A percentile compares a stretch with the other conserved stretches of the same genome.
Conservation (phyloP, 53 echinoderm and acorn worm species). For the Zoroaster sp. region DNA sequence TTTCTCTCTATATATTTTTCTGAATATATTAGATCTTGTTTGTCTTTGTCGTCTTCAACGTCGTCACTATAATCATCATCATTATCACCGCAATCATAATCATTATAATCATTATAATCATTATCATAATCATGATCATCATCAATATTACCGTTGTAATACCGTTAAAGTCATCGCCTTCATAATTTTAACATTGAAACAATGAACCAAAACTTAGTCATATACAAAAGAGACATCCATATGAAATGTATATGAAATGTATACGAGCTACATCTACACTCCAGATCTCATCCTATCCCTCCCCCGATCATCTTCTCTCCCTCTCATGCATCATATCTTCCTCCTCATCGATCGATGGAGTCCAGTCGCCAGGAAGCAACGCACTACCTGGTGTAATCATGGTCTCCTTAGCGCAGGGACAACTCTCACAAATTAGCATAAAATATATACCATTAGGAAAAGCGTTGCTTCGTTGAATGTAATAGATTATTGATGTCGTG, state of each 20-base stretch:
- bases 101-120: not conserved
- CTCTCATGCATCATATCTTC: not conserved
- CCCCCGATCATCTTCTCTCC: not conserved
- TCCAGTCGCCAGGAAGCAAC: not conserved
- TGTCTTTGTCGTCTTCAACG: too few species aligned
- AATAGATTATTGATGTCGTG: too few species aligned
- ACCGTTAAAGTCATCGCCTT: not conserved
- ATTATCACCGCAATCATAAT: not conserved
- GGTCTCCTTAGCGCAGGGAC: not conserved
- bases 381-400: not conserved
- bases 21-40: too few species aligned
- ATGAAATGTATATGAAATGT: too few species aligned
- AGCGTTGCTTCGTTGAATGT: too few species aligned
- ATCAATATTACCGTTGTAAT: not conserved
- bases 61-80: not conserved
- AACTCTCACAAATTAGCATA: not conserved
- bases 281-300: too few species aligned
- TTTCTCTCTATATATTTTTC: too few species aligned
- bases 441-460: not conserved
- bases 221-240: too few species aligned
- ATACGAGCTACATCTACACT: too few species aligned
- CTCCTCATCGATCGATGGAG: not conserved
- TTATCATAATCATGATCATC: not conserved
- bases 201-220: too few species aligned
- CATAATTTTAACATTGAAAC: too few species aligned